Evolutionary conservation across 2,888 invertebrate species (phyloP), one percentile per base, ranked within the genome.

Genomic region (Atrina japonica): DNA sequence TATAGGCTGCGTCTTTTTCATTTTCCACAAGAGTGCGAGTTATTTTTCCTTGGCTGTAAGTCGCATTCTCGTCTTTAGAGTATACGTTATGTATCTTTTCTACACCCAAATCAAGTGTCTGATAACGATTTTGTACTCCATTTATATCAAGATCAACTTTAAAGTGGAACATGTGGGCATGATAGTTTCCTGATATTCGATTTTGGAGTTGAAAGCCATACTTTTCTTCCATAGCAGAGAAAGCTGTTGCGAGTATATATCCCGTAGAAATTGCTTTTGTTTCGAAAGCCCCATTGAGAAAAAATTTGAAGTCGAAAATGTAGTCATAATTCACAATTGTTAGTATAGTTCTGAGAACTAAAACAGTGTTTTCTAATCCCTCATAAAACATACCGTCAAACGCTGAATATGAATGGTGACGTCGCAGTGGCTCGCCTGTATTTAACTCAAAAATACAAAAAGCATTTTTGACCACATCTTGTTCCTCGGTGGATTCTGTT

Each of bases 371-470:
- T 41, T 76, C 68, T 59, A 83, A 69, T 6, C 84, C 85, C 16
- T 77, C 81, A 49, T 76, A 79, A 3, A 72, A 70, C 1, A 49
- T 59, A 16, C 72, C 71, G 35, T 50, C 72, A 9, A 58, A 53
- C 0, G 56, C 41, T 9, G 23, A 43, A 27, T 52, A 67, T 14
- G 69, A 66, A 56, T 72, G 67, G 55, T 85, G 85, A 11, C 85
- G 78, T 6, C 85, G 75, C 1, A 86, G 61, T 0, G 87, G 86
- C 1, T 83, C 66, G 0, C 77, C 80, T 0, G 77, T 78, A 58
- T 79, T 77, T 35, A 81, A 80, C 55, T 87, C 87, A 61, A 86
- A 87, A 21, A 87, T 35, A 59, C 87, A 87, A 14, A 81, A 65
- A 1, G 76, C 73, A 30, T 82, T 80, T 50, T 49, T 55, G 0